phyloP scores from a whole-genome alignment of 2,888 invertebrate genomes.

The Platypus cylindrus region DNA sequence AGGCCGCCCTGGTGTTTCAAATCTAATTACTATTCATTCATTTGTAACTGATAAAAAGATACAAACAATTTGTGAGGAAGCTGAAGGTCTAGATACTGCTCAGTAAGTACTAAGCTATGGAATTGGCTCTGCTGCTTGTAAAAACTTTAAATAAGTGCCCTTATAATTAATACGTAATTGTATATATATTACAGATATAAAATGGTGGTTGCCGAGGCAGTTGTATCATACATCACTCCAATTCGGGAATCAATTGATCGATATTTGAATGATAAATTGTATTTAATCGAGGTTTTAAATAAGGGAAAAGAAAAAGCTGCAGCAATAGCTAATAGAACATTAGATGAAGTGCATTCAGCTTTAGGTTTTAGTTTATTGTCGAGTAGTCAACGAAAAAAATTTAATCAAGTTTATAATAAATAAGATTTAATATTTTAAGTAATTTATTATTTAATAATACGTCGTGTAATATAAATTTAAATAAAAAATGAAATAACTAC shows the following conservation, averaged over 20 bases:
- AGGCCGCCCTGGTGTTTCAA: conserved; percentile 74
- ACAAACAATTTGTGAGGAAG: conserved; percentile 57
- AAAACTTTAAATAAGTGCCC: conserved; percentile 2
- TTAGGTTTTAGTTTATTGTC: too few relatives aligned
- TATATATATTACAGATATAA: conserved; percentile 65
- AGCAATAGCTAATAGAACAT: conserved; percentile 41
- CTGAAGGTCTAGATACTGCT: conserved; percentile 55
- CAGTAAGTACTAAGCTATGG: conserved; percentile 38
- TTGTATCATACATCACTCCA: conserved; percentile 56
- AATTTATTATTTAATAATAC: too few relatives aligned
- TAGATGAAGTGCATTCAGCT: conserved; percentile 43
- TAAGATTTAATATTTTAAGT: too few relatives aligned
- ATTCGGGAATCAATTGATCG: conserved; percentile 48
- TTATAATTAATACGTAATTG: conserved; percentile 1
- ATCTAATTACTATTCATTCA: conserved; percentile 75
- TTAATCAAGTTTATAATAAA: too few relatives aligned
- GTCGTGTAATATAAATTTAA: too few relatives aligned
- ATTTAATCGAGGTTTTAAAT: conserved; percentile 45
- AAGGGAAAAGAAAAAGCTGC: conserved; percentile 44
- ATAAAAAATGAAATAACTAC: too few relatives aligned
- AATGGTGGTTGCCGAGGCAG: conserved; percentile 53
- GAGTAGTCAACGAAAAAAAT: too few relatives aligned
- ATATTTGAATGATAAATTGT: conserved; percentile 46
- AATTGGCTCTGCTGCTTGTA: conserved; percentile 2
- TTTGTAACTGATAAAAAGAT: conserved; percentile 52